Evolutionary conservation across 2,113 vertebrate genomes (phyloP).

Genomic region (Rhea americana): DNA sequence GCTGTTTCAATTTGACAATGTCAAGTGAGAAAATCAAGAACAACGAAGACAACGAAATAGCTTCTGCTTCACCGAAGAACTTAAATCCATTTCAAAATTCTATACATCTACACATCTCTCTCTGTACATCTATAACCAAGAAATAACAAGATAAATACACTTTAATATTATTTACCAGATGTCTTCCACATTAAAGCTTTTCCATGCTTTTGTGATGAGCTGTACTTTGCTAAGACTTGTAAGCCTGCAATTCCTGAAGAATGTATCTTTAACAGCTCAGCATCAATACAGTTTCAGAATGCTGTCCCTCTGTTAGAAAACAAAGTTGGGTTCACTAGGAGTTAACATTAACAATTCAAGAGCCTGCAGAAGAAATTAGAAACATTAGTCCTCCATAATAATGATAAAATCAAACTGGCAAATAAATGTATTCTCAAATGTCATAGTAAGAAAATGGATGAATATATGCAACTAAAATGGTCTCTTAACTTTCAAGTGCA

Average conservation of each 20-base stretch:
- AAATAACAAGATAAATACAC: slow-evolving; percentile 12
- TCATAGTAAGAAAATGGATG: slow-evolving; percentile 49
- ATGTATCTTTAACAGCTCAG: slow-evolving; percentile 1
- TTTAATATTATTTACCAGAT: slow-evolving; percentile 14
- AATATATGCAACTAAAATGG: slow-evolving; percentile 55
- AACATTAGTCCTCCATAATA: slow-evolving; percentile 66
- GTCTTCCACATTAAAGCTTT: background rate
- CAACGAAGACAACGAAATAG: background rate
- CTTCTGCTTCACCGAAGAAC: background rate
- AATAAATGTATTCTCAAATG: slow-evolving; percentile 45
- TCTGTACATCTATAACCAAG: background rate
- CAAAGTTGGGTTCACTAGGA: slow-evolving; percentile 63
- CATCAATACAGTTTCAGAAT: slow-evolving; percentile 11
- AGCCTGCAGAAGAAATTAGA: slow-evolving; percentile 73
- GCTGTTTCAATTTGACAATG: background rate
- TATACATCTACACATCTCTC: background rate
- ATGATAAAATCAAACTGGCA: slow-evolving; percentile 69
- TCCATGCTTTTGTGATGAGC: background rate
- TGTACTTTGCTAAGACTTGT: slow-evolving; percentile 7
- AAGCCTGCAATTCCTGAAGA: slow-evolving; percentile 10
- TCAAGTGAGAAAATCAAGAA: background rate
- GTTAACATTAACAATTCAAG: slow-evolving; percentile 76
- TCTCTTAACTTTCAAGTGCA: slow-evolving; percentile 67
- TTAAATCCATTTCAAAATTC: background rate
- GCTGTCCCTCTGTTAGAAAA: slow-evolving; percentile 43